Percentiles rank a stretch among this genome's conserved stretches.
phyloP scores from a whole-genome alignment of 2,113 vertebrate genomes.

The Micronycteris hirsuta region DNA sequence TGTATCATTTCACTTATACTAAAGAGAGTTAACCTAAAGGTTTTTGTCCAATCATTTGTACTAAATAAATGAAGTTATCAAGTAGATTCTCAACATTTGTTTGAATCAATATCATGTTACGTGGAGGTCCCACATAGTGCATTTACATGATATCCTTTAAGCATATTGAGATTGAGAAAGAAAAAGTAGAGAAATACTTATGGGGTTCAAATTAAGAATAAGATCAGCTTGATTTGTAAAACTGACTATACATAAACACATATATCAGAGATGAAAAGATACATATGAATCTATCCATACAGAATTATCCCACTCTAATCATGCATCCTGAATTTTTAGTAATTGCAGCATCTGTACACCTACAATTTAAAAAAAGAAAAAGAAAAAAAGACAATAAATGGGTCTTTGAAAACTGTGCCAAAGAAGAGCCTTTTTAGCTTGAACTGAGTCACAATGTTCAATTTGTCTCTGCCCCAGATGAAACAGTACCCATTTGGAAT shows the following conservation, averaged over 20 bases:
- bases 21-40: background rate
- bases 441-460: conserved; percentile 34
- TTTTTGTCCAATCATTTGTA: conserved; percentile 32
- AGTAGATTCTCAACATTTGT: background rate
- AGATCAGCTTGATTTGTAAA: background rate
- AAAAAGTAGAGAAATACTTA: background rate
- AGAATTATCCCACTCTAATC: background rate
- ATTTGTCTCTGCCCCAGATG: conserved; percentile 61
- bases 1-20: conserved; percentile 47
- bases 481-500: conserved; percentile 73
- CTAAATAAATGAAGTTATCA: conserved; percentile 46
- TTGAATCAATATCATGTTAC: background rate
- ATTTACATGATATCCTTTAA: background rate
- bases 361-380: conserved; percentile 33
- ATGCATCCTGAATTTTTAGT: background rate
- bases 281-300: background rate
- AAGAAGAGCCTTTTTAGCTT: conserved; percentile 9
- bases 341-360: background rate
- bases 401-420: conserved; percentile 11
- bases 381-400: conserved; percentile 21
- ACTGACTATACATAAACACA: background rate
- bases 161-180: background rate
- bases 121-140: background rate
- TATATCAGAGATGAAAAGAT: background rate
- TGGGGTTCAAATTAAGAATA: background rate